Conservation (phyloP, 2,888 invertebrate species). For the Spatulosminthurus flaviceps region DNA sequence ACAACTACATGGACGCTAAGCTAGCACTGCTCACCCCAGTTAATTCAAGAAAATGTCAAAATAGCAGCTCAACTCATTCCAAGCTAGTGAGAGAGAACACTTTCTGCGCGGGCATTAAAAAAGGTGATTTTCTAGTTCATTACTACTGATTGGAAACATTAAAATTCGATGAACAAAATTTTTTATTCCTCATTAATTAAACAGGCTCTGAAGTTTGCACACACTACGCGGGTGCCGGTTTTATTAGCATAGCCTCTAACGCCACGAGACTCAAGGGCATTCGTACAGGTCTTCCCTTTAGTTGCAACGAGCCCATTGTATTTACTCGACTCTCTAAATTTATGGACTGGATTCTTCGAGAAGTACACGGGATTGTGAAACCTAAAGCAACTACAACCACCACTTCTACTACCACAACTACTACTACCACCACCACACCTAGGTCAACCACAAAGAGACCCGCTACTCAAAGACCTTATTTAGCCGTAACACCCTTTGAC, state of each 20-base stretch:
- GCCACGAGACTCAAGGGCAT: neutral
- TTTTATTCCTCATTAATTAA: neutral
- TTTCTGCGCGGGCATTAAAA: neutral
- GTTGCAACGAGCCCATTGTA: slow-evolving; percentile 6
- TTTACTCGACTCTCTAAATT: neutral
- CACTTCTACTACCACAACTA: neutral
- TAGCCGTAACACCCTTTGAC: too few relatives aligned
- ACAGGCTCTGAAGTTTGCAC: neutral
- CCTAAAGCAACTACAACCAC: neutral
- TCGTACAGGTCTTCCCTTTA: neutral
- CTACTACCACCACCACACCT: neutral
- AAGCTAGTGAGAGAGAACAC: neutral
- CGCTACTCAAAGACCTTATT: too few relatives aligned
- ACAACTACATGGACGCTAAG: neutral
- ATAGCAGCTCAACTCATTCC: neutral
- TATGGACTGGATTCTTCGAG: neutral
- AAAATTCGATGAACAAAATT: neutral
- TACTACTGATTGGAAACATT: neutral
- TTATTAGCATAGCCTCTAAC: neutral
- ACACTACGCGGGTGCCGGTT: neutral
- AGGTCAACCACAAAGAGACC: slow-evolving; percentile 2
- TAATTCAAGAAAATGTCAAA: neutral
- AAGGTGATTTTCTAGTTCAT: neutral
- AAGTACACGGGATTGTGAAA: neutral
- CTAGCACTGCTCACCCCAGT: neutral